Percentiles rank a stretch among this genome's conserved stretches.
phyloP scores from a whole-genome alignment of 2,113 vertebrate genomes.

The Calonectris borealis region DNA sequence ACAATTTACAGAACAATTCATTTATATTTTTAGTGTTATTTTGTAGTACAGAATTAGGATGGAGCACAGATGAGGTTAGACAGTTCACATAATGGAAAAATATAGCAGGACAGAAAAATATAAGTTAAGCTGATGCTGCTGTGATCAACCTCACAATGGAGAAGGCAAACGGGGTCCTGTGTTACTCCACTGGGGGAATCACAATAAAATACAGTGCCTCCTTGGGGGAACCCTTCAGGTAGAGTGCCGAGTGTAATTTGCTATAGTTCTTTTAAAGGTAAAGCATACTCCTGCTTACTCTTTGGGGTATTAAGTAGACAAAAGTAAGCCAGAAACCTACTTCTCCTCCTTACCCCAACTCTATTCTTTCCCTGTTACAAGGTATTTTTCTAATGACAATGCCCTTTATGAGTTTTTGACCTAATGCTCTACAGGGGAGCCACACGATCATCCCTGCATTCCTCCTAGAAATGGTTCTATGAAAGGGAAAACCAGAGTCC shows the following conservation, averaged over 20 bases:
- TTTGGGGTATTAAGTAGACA: background rate
- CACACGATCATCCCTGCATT: background rate
- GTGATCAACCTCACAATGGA: background rate
- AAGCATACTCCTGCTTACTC: background rate
- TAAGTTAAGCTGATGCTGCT: background rate
- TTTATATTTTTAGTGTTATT: background rate
- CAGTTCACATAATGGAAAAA: background rate
- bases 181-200: background rate
- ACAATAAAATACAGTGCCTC: fast-evolving
- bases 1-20: background rate
- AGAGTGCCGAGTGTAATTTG: background rate
- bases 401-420: background rate
- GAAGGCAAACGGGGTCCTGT: background rate
- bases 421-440: background rate
- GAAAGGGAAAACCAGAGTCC: background rate
- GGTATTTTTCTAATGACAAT: background rate
- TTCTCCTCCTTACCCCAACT: background rate
- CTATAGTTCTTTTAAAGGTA: background rate
- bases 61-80: background rate
- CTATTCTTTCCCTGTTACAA: background rate
- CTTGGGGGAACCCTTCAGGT: background rate
- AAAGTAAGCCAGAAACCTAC: background rate
- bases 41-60: background rate
- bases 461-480: background rate
- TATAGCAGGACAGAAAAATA: background rate